Evolutionary conservation across 2,113 vertebrate species (phyloP).

Genomic region (Alectura lathami): DNA sequence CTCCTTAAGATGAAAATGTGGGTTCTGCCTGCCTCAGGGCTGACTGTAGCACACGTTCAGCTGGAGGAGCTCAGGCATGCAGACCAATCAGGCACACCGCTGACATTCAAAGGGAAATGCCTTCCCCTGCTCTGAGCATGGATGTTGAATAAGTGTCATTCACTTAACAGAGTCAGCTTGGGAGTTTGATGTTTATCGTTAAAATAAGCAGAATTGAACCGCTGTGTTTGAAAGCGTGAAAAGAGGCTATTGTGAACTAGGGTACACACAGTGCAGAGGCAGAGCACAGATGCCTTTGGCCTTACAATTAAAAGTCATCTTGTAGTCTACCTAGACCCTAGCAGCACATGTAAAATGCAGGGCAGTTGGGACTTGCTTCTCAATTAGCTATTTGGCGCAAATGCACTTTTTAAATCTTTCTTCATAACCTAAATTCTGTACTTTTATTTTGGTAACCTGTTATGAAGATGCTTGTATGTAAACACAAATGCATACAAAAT

Average conservation of each 20-base stretch:
- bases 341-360: neutral
- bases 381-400: neutral
- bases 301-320: neutral
- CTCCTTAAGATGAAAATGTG: neutral
- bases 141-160: conserved; percentile 9
- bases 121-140: neutral
- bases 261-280: neutral
- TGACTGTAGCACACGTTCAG: neutral
- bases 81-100: neutral
- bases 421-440: neutral
- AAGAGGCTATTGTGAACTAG: conserved; percentile 1
- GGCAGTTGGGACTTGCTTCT: neutral
- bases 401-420: neutral
- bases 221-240: neutral
- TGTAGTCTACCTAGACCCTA: neutral
- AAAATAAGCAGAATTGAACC: conserved; percentile 13
- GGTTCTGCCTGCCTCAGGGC: neutral
- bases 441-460: neutral
- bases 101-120: neutral
- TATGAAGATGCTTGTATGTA: neutral
- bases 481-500: neutral
- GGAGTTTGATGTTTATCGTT: conserved; percentile 39
- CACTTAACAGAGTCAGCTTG: neutral
- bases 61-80: neutral
- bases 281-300: neutral